Conservation (phyloP, 1,140 invertebrate species). For the Drosophila arizonae region DNA sequence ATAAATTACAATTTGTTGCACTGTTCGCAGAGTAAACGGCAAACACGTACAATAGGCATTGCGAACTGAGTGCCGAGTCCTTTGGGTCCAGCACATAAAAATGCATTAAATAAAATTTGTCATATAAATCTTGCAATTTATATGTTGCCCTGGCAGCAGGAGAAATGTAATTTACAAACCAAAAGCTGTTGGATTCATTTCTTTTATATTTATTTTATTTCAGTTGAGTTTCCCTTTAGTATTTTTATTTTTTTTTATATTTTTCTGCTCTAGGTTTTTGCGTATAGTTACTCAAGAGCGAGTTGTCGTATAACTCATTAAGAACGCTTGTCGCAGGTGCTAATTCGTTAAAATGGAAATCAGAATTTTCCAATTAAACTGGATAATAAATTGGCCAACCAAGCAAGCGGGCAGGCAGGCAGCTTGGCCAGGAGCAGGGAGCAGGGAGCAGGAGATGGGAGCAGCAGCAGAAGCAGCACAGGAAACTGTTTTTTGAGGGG, state of each 20-base stretch:
- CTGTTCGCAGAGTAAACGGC: no score
- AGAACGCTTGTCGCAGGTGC: slow-evolving; percentile 78
- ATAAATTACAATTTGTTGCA: no score
- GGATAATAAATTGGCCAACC: slow-evolving; percentile 77
- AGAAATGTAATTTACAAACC: slow-evolving; percentile 76
- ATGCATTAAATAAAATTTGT: slow-evolving; percentile 82
- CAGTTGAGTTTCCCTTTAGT: background rate
- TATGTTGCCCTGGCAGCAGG: slow-evolving; percentile 61
- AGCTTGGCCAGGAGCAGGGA: background rate
- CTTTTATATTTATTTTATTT: background rate
- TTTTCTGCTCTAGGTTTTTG: background rate
- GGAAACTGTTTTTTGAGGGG: slow-evolving; percentile 29
- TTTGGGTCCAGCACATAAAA: slow-evolving; percentile 64
- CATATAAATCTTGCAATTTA: slow-evolving; percentile 81
- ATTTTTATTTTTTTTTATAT: slow-evolving; percentile 32
- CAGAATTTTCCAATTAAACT: slow-evolving; percentile 82
- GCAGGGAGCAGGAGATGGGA: no score
- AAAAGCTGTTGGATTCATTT: slow-evolving; percentile 54
- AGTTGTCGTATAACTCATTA: slow-evolving; percentile 76
- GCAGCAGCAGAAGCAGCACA: slow-evolving; percentile 11
- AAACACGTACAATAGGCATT: slow-evolving; percentile 2
- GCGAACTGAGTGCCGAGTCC: slow-evolving; percentile 31
- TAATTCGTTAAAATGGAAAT: slow-evolving; percentile 82
- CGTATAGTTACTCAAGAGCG: slow-evolving; percentile 35
- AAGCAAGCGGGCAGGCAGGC: background rate